Evolutionary conservation across 2,888 invertebrate species (phyloP), one percentile per base, ranked within the genome.

Genomic region (Plebejus anna): DNA sequence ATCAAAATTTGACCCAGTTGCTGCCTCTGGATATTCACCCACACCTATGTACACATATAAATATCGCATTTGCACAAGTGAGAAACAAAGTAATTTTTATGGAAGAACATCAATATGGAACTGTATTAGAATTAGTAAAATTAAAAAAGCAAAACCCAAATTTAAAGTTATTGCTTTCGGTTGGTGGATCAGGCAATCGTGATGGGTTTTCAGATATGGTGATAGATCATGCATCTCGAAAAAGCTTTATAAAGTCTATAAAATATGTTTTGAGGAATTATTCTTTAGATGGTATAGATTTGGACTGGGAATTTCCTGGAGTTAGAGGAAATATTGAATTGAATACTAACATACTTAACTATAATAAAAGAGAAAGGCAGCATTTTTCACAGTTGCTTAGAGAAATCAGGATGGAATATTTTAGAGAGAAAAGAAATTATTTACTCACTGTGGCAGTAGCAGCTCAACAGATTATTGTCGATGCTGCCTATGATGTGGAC

Each of bases 291-390:
- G 97, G 97, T 6, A 87, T 97, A 1, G 97, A 98, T 88, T 88
- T 97, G 51, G 98, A 98, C 85, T 98, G 97, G 97, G 98, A 98
- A 86, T 98, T 98, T 87, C 98, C 98, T 1, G 96, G 95, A 0
- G 94, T 96, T 83, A 51, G 73, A 13, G 85, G 90, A 55, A 79
- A 81, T 16, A 79, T 82, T 38, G 55, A 47, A n/a, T 13, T 66
- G 1, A 36, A 32, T 66, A 32, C 66, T 36, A 66, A 73, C 7
- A 73, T 55, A 36, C 13, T 32, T 28, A 32, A 22, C 16, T 51
- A 73, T n/a, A 55, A 32, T 4, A 82, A 83, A 16, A 89, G 95
- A 38, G 96, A 97, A 83, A 94, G 95, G 77, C 95, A 96, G 85
- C 96, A 97, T 87, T 97, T 97, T 83, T 95, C 96, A 1, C 96